Base-by-base conservation (phyloP, 2,888 invertebrate genomes). In the Epinotia demarniana region DNA sequence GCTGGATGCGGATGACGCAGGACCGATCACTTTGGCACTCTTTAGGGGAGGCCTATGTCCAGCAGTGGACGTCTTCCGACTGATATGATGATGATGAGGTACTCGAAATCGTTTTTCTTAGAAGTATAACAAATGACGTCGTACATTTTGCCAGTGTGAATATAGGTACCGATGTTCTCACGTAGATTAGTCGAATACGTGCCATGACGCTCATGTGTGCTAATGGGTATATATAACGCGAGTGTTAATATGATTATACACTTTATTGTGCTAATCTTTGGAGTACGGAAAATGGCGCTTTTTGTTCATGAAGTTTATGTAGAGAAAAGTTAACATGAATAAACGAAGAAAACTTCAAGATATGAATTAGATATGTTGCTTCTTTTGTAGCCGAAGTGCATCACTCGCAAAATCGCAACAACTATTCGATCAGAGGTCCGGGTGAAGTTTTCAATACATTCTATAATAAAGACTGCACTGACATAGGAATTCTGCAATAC, bases 221-320 rank as follows among this genome's bases (percentile, higher is more conserved):
- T 71, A 71, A 71, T 62, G 70, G 62, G 53, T 62, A 71, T 71
- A 61, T 49, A 33, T 16, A 8, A 53, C 61, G 46, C 27, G 70
- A 49, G 61, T 61, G 61, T 61, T 70, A 62, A 62, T 61, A 39
- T 49, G 19, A 68, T 68, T 68, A 68, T 69, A 58, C 69, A 71
- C 61, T 71, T 71, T 71, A 39, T 62, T 53, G 13, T 53, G 39
- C 60, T 71, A 62, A 71, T 71, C 53, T 49, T 19, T 12, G 2
- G 27, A 53, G 53, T 9, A 23, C 70, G 33, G 27, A 70, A 70
- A 62, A 71, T 62, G 70, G 33, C 62, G 62, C 62, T 71, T 62
- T 53, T 53, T 62, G 13, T 39, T 2, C 5, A 60, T 0, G n/a
- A 49, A 53, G 57, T 46, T 69, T 27, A 43, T 4, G n/a, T 58